A percentile compares a stretch with the other conserved stretches of the same genome.
These are phyloP conservation scores for Crotophaga sulcirostris DNA, from an alignment of 2,113 vertebrate species.

Conservation along the genomic window DNA sequence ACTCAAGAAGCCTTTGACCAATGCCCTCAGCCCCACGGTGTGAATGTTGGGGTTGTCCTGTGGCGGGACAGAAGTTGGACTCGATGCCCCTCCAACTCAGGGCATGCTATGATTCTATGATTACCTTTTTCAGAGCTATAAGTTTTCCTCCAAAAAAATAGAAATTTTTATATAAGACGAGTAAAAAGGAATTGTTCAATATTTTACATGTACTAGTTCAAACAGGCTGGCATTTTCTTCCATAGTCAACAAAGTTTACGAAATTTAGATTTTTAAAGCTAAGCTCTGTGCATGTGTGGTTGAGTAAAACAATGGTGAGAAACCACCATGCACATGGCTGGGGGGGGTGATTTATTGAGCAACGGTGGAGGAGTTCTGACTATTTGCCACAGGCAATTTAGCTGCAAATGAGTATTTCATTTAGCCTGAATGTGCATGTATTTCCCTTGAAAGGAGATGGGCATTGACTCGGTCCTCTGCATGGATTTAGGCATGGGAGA, in stretches of 20 bases:
- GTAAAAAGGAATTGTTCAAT: neutral
- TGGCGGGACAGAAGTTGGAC: too few species aligned
- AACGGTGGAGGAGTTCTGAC: neutral
- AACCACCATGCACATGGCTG: neutral
- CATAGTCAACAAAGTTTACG: neutral
- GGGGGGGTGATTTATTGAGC: neutral
- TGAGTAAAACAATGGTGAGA: neutral
- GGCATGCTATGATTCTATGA: too few species aligned
- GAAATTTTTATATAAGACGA: neutral
- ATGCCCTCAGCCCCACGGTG: too few species aligned
- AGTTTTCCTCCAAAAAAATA: neutral
- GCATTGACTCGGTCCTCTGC: neutral
- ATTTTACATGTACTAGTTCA: neutral
- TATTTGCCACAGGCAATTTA: neutral
- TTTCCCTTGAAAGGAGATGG: neutral
- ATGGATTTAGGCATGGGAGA: neutral
- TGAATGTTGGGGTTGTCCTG: too few species aligned
- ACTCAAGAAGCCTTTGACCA: too few species aligned
- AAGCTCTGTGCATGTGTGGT: neutral
- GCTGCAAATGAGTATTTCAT: conserved; percentile 5
- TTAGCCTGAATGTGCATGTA: neutral
- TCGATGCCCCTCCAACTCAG: too few species aligned
- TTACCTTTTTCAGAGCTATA: neutral
- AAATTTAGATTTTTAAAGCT: neutral
- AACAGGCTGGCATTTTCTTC: neutral